A percentile compares a stretch with the other conserved stretches of the same genome.
phyloP scores from a whole-genome alignment of 2,797 vertebrate species.

The Sparus aurata region DNA sequence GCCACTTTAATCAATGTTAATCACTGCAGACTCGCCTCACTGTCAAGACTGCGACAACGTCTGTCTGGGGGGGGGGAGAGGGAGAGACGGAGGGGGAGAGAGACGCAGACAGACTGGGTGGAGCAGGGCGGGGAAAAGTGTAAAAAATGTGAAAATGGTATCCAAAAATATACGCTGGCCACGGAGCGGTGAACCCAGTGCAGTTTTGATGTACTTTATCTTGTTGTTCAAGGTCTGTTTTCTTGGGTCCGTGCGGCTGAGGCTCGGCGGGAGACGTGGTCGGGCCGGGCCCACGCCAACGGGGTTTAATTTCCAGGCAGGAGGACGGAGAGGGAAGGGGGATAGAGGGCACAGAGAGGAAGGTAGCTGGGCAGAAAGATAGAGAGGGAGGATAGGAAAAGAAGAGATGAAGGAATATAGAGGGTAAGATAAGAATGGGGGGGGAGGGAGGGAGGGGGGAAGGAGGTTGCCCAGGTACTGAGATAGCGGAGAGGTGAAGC shows the following conservation, averaged over 20 bases:
- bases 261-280: conserved; percentile 55
- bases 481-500: conserved; percentile 77
- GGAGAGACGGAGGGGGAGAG: conserved; percentile 31
- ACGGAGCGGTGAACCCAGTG: conserved; percentile 57
- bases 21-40: conserved; percentile 79
- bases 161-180: conserved; percentile 76
- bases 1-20: conserved; percentile 85
- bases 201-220: conserved; percentile 79
- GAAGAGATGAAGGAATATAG: conserved; percentile 72
- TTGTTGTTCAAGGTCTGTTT: conserved; percentile 77
- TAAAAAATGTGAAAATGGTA: conserved; percentile 63
- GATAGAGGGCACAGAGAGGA: conserved; percentile 40
- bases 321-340: conserved; percentile 22
- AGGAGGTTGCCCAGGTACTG: conserved; percentile 53
- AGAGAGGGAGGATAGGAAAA: conserved; percentile 63
- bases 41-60: conserved; percentile 75
- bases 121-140: conserved; percentile 48
- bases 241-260: conserved; percentile 56
- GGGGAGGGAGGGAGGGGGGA: conserved; percentile 8
- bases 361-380: conserved; percentile 61
- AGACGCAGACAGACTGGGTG: conserved; percentile 43
- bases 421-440: conserved; percentile 72
- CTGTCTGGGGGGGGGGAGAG: conserved; percentile 48
- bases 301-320: conserved; percentile 72
- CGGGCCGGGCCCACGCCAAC: conserved; percentile 43